These are phyloP conservation scores for Solea solea DNA, from an alignment of 2,113 vertebrate genomes.

Conservation along the genomic window DNA sequence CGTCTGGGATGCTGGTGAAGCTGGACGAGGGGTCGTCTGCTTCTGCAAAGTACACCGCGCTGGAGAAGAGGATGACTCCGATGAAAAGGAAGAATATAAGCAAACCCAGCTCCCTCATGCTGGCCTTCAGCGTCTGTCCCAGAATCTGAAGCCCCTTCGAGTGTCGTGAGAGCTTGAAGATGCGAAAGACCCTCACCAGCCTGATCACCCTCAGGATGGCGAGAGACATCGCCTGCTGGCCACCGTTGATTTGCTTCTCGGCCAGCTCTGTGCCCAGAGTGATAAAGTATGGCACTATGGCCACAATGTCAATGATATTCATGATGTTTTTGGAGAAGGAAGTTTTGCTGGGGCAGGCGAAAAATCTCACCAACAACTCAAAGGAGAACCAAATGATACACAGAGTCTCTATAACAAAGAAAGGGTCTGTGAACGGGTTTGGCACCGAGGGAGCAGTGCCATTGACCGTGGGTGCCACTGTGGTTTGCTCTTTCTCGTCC, in stretches of 20 bases:
- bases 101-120: constrained; percentile 94
- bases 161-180: constrained; percentile 97
- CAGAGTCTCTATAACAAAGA: constrained; percentile 97
- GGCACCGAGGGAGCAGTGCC: constrained; percentile 72
- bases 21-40: constrained; percentile 94
- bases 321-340: constrained; percentile 97
- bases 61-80: constrained; percentile 97
- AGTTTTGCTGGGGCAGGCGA: constrained; percentile 96
- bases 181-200: constrained; percentile 94
- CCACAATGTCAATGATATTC: constrained; percentile 99
- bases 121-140: constrained; percentile 96
- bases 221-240: constrained; percentile 97
- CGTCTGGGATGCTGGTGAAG: constrained; percentile 97
- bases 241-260: constrained; percentile 88
- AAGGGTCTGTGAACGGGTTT: constrained; percentile 90
- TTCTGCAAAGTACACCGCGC: constrained; percentile 96
- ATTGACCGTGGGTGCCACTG: constrained; percentile 70
- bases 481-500: constrained; percentile 87
- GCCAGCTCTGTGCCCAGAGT: constrained; percentile 96
- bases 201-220: constrained; percentile 97
- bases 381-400: constrained; percentile 99
- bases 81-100: constrained; percentile 99
- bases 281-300: constrained; percentile 98
- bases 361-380: constrained; percentile 94
- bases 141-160: constrained; percentile 97